Evolutionary conservation across 2,888 invertebrate genomes (phyloP).

Genomic region (Molanna angustata): DNA sequence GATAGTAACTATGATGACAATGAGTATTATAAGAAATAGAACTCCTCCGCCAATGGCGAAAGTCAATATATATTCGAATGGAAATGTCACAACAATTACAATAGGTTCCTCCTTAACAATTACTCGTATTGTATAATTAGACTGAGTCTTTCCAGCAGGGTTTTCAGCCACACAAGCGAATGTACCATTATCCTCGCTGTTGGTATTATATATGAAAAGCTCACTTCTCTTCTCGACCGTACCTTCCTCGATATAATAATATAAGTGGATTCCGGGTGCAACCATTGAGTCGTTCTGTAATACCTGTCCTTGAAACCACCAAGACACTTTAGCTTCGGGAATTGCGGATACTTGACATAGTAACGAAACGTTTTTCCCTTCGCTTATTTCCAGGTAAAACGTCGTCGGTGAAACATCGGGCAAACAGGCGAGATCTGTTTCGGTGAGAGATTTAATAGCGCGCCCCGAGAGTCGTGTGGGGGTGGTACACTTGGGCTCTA

Average conservation of each 20-base stretch:
- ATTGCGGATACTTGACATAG: slow-evolving; percentile 77
- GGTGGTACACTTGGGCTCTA: slow-evolving; percentile 73
- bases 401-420: slow-evolving; percentile 76
- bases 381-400: slow-evolving; percentile 71
- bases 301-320: slow-evolving; percentile 81
- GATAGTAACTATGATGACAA: slow-evolving; percentile 64
- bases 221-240: slow-evolving; percentile 73
- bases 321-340: slow-evolving; percentile 77
- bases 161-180: slow-evolving; percentile 86
- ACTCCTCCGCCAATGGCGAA: slow-evolving; percentile 65
- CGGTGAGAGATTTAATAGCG: slow-evolving; percentile 64
- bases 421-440: slow-evolving; percentile 74
- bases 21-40: slow-evolving; percentile 62
- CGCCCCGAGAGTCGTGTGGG: slow-evolving; percentile 67
- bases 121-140: slow-evolving; percentile 78
- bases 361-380: slow-evolving; percentile 78
- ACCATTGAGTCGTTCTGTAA: slow-evolving; percentile 72
- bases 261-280: slow-evolving; percentile 63
- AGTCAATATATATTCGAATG: slow-evolving; percentile 68
- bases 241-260: slow-evolving; percentile 72
- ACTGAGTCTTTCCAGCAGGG: slow-evolving; percentile 73
- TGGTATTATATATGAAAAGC: slow-evolving; percentile 74
- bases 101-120: slow-evolving; percentile 71
- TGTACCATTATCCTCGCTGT: slow-evolving; percentile 78
- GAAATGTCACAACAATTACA: slow-evolving; percentile 65